A percentile compares a stretch with the other conserved stretches of the same genome.
These are phyloP conservation scores for Pardosa pseudoannulata DNA, from an alignment of 2,888 invertebrate genomes.

Conservation along the genomic window DNA sequence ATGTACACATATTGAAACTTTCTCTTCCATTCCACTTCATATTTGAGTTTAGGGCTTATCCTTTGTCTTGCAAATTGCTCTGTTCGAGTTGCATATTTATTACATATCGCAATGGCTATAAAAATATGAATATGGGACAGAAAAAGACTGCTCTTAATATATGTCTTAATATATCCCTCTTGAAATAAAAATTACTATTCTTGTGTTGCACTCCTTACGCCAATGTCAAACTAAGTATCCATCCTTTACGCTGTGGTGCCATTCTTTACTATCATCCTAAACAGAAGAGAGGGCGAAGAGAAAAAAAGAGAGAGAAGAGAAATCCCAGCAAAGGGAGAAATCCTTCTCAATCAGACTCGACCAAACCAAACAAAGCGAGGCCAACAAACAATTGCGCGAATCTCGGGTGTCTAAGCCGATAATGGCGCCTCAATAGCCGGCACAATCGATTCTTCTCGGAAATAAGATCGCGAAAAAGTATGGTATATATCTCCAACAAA, in stretches of 20 bases:
- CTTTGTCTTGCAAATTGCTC: too few relatives aligned
- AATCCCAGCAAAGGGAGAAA: conserved; percentile 4
- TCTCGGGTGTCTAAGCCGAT: conserved; percentile 35
- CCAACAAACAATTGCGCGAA: conserved; percentile 26
- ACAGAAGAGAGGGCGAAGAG: neutral
- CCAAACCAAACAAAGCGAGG: conserved; percentile 10
- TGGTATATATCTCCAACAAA: conserved; percentile 43
- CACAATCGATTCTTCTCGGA: conserved; percentile 25
- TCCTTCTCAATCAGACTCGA: conserved; percentile 24
- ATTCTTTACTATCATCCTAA: neutral
- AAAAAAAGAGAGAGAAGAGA: neutral
- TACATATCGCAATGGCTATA: too few relatives aligned
- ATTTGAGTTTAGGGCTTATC: too few relatives aligned
- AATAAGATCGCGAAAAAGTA: conserved; percentile 35
- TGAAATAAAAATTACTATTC: too few relatives aligned
- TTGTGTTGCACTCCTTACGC: neutral
- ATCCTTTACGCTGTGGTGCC: neutral
- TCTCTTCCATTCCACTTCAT: too few relatives aligned
- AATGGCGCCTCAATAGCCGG: conserved; percentile 19
- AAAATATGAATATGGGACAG: too few relatives aligned
- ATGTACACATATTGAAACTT: too few relatives aligned
- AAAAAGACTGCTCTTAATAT: too few relatives aligned
- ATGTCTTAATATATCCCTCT: too few relatives aligned
- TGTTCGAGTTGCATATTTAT: too few relatives aligned
- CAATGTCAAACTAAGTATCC: neutral